A percentile compares a stretch with the other conserved stretches of the same genome.
phyloP scores from a whole-genome alignment of 2,113 vertebrate genomes.

The Genyomyrus donnyi region DNA sequence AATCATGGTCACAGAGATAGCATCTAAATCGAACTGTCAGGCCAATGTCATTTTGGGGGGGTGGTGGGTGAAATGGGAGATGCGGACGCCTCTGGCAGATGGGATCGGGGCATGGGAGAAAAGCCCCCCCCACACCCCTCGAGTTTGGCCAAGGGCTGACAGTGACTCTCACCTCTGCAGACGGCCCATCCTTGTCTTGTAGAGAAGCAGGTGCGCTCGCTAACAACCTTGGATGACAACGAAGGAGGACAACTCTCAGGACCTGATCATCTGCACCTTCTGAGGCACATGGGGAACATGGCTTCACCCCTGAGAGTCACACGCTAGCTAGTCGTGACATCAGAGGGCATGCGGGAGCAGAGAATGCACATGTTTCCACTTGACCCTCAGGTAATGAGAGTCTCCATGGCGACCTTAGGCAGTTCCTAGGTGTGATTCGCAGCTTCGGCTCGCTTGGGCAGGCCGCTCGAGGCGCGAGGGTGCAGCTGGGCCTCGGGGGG shows the following conservation, averaged over 20 bases:
- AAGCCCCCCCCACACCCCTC: neutral
- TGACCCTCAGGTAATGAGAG: neutral
- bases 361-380: neutral
- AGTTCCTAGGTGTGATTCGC: neutral
- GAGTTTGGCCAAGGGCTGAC: neutral
- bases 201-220: neutral
- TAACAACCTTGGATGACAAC: neutral
- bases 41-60: neutral
- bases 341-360: neutral
- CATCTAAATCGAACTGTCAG: slow-evolving; percentile 20
- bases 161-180: neutral
- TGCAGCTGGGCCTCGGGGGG: neutral
- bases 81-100: neutral
- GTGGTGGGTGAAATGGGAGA: neutral
- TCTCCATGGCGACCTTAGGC: neutral
- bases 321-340: neutral
- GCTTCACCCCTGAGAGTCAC: neutral
- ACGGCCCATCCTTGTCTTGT: neutral
- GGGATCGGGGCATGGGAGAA: neutral
- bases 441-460: neutral
- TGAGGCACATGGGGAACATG: neutral
- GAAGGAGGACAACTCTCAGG: neutral
- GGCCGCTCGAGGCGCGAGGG: neutral
- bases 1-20: slow-evolving; percentile 4
- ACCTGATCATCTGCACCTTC: neutral